A percentile compares a stretch with the other conserved stretches of the same genome.
Conservation (phyloP, 2,888 invertebrate genomes). For the Phoronis australis region DNA sequence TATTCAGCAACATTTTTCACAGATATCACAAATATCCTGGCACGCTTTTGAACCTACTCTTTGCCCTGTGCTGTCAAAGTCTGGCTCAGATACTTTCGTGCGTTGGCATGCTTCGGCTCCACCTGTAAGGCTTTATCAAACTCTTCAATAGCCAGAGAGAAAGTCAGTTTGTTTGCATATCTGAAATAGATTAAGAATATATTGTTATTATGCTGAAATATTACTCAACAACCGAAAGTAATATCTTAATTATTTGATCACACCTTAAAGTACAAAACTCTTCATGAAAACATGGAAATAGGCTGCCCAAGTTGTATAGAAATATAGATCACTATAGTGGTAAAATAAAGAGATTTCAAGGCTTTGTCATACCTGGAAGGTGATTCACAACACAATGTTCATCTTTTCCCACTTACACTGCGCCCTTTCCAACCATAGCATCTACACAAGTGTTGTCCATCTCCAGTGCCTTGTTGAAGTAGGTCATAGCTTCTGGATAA, state of each 20-base stretch:
- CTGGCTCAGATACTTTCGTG: constrained; percentile 88
- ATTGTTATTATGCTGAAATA: background rate
- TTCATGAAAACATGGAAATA: no score
- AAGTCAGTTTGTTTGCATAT: constrained; percentile 87
- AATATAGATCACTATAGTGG: no score
- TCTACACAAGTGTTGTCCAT: constrained; percentile 69
- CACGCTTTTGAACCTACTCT: constrained; percentile 52
- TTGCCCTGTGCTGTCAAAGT: constrained; percentile 83
- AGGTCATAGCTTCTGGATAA: constrained; percentile 45
- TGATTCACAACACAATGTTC: no score
- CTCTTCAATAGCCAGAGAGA: constrained; percentile 88
- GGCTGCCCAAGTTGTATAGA: no score
- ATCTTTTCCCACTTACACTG: constrained; percentile 65
- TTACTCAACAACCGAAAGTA: background rate
- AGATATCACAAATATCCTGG: no score
- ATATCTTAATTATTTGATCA: background rate
- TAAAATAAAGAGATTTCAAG: no score
- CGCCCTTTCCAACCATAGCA: constrained; percentile 68
- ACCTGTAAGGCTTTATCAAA: constrained; percentile 85
- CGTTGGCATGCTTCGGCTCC: constrained; percentile 86
- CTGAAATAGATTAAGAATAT: constrained; percentile 43
- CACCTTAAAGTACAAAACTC: no score
- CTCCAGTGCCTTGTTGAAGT: constrained; percentile 46
- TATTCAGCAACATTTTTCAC: no score
- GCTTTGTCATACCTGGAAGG: no score